These are phyloP conservation scores for Ceyx erithaca DNA, from an alignment of 2,797 vertebrate genomes.

Conservation along the genomic window DNA sequence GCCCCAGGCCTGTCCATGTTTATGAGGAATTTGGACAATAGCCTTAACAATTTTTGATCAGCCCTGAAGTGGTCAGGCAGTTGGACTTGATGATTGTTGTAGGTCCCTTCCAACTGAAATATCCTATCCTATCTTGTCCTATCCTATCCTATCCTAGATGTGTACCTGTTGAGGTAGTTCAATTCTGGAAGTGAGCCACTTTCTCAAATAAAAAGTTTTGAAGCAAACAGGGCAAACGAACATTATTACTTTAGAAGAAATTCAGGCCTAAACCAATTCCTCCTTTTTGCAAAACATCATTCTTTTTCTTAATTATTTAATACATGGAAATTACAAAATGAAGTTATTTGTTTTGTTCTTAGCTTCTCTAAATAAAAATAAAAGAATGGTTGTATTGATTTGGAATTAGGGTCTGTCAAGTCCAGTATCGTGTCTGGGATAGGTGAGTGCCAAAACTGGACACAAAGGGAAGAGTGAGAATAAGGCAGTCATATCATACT, in stretches of 20 bases:
- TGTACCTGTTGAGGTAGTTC: not conserved
- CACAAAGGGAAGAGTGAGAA: not conserved
- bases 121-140: not conserved
- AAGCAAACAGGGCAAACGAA: not conserved
- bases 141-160: not conserved
- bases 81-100: accelerated
- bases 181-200: not conserved
- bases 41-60: not conserved
- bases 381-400: not conserved
- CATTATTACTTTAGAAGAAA: not conserved
- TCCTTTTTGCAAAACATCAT: not conserved
- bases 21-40: not conserved
- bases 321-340: not conserved
- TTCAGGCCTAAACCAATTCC: not conserved
- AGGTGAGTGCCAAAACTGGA: accelerated
- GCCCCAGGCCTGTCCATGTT: not conserved
- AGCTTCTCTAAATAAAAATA: not conserved
- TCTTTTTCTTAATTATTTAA: not conserved
- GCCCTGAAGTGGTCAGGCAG: not conserved
- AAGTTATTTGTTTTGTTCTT: not conserved
- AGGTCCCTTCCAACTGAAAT: not conserved
- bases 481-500: accelerated
- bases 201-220: not conserved
- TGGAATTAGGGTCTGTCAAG: not conserved
- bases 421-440: not conserved